Evolutionary conservation across 2,797 vertebrate genomes (phyloP), one percentile per base, ranked within the genome.

Genomic region (Acipenser transmontanus): DNA sequence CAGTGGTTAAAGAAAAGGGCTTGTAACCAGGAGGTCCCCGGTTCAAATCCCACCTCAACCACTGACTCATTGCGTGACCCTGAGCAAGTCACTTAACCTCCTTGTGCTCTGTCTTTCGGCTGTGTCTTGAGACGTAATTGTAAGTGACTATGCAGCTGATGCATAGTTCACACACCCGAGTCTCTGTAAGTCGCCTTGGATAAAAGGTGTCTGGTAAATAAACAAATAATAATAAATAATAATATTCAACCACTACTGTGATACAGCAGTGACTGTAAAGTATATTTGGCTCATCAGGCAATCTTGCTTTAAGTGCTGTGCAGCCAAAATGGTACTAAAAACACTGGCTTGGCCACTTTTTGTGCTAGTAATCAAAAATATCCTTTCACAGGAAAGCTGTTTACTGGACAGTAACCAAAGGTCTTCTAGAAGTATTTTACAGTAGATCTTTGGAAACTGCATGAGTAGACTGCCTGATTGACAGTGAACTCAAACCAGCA

Each of bases 241-340:
- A 79, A 89, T 83, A 80, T 80, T 84, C 85, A 88, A 84, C 77
- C 80, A 76, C 81, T 47, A 50, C 72, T 76, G 76, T 81, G 76
- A 83, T 76, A 74, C 78, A 83, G 83, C 70, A 72, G 76, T 68
- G 74, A 85, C 70, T 82, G 71, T 79, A 76, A 77, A 83, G 75
- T 69, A 86, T 66, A 79, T 73, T 69, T 72, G 74, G 71, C 69
- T 74, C 64, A 71, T 66, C 70, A 75, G 77, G 80, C 54, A 61
- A 50, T 12, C 20, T 52, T 76, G 70, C 67, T 79, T 75, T 66
- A 81, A 85, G 78, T 57, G 71, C 78, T 83, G 70, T 70, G 77
- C 6, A 77, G 74, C 70, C 74, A 77, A 70, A 69, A 80, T 71
- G 72, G 73, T 87, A 83, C 77, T 82, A 70, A 88, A 85, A 85